phyloP scores from a whole-genome alignment of 2,888 invertebrate species.

The Hemistola chrysoprasaria region DNA sequence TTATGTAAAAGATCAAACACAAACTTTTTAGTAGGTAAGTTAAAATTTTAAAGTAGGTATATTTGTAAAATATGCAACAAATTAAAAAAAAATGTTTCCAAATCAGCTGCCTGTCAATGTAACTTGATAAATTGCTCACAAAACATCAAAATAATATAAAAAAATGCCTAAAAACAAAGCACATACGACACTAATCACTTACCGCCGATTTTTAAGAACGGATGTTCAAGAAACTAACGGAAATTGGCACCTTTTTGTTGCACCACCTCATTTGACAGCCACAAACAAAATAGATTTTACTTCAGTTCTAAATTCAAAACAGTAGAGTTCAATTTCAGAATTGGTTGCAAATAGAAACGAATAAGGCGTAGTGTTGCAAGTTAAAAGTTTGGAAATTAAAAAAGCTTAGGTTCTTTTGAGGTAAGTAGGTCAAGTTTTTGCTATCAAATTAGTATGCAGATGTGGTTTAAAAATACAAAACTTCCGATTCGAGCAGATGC shows the following conservation, averaged over 20 bases:
- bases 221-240: conserved; percentile 71
- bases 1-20: no score
- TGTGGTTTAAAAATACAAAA: conserved; percentile 59
- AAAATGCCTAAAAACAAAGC: conserved; percentile 65
- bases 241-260: conserved; percentile 77
- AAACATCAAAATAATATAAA: conserved; percentile 57
- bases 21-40: no score
- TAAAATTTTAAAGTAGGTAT: no score
- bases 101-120: conserved; percentile 63
- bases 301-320: conserved; percentile 19
- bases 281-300: conserved; percentile 2
- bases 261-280: conserved; percentile 25
- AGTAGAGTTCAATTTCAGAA: conserved; percentile 32
- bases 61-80: conserved; percentile 22
- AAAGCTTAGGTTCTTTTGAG: conserved; percentile 31
- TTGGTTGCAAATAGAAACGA: conserved; percentile 4
- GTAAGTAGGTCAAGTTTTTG: conserved; percentile 74
- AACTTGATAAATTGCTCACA: conserved; percentile 64
- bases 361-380: conserved; percentile 13
- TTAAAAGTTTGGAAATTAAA: conserved; percentile 30
- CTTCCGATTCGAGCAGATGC: conserved; percentile 73
- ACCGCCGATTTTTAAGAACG: conserved; percentile 75
- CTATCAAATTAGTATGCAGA: conserved; percentile 78
- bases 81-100: conserved; percentile 22
- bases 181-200: conserved; percentile 73